Evolutionary conservation across 2,888 invertebrate species (phyloP).

Genomic region (Andrena praecox): DNA sequence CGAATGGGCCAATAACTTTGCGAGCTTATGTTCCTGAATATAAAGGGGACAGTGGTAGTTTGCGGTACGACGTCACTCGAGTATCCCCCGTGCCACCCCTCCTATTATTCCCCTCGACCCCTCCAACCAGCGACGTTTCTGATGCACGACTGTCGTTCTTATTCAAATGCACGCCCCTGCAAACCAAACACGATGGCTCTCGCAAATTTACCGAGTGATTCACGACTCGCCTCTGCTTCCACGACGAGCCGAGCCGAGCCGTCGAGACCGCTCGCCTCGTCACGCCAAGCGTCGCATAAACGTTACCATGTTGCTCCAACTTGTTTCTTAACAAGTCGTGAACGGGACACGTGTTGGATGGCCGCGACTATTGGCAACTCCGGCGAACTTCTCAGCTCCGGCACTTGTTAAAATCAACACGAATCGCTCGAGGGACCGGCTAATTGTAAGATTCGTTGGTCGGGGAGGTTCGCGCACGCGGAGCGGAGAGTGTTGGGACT

Average conservation of each 20-base stretch:
- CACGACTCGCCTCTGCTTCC: constrained; percentile 47
- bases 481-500: constrained; percentile 11
- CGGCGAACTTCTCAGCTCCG: not conserved
- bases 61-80: constrained; percentile 72
- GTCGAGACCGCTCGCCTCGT: not conserved
- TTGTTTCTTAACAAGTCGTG: not conserved
- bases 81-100: constrained; percentile 39
- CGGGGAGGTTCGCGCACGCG: constrained; percentile 2
- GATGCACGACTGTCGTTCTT: constrained; percentile 78
- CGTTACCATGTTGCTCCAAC: not conserved
- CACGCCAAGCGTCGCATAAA: not conserved
- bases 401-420: too few relatives aligned
- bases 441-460: not conserved
- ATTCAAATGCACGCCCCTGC: constrained; percentile 78
- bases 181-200: constrained; percentile 65
- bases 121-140: constrained; percentile 39
- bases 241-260: not conserved
- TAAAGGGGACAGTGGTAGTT: constrained; percentile 78
- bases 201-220: constrained; percentile 65
- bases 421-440: not conserved
- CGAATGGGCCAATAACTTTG: constrained; percentile 81
- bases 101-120: constrained; percentile 30
- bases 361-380: not conserved
- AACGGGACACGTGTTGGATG: not conserved
- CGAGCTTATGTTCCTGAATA: constrained; percentile 78